Conservation (phyloP, 2,113 vertebrate species). For the Donacobius atricapilla region DNA sequence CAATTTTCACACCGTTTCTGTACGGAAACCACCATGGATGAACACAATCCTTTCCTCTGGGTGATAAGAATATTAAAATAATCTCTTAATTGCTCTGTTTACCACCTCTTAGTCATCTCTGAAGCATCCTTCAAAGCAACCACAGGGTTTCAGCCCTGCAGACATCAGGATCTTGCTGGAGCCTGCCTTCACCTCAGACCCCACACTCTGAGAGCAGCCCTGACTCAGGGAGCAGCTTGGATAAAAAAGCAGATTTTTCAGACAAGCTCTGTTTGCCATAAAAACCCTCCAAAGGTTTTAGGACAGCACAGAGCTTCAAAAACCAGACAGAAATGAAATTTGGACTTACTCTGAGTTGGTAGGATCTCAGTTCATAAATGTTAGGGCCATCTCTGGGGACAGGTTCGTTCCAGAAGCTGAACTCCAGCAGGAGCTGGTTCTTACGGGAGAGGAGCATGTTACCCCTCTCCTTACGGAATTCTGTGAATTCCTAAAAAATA, state of each 20-base stretch:
- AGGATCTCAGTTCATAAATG: constrained; percentile 95
- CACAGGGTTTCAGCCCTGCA: neutral
- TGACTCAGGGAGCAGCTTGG: neutral
- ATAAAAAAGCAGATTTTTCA: neutral
- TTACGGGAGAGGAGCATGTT: constrained; percentile 94
- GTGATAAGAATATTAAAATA: neutral
- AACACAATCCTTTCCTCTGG: neutral
- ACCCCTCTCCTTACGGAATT: constrained; percentile 86
- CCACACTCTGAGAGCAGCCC: neutral
- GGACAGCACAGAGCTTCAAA: neutral
- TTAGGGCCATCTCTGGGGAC: constrained; percentile 87
- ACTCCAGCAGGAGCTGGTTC: constrained; percentile 93
- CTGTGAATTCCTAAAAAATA: constrained; percentile 80
- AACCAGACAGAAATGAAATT: neutral
- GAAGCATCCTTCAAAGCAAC: neutral
- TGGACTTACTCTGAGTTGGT: constrained; percentile 89
- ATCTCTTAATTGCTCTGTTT: neutral
- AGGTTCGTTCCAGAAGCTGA: constrained; percentile 98
- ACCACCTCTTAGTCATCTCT: neutral
- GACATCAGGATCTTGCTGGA: neutral
- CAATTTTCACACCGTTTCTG: neutral
- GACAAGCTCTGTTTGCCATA: neutral
- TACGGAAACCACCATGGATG: neutral
- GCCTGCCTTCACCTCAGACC: neutral
- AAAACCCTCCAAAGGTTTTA: neutral